phyloP scores from a whole-genome alignment of 1,140 invertebrate genomes.

The Sitodiplosis mosellana region DNA sequence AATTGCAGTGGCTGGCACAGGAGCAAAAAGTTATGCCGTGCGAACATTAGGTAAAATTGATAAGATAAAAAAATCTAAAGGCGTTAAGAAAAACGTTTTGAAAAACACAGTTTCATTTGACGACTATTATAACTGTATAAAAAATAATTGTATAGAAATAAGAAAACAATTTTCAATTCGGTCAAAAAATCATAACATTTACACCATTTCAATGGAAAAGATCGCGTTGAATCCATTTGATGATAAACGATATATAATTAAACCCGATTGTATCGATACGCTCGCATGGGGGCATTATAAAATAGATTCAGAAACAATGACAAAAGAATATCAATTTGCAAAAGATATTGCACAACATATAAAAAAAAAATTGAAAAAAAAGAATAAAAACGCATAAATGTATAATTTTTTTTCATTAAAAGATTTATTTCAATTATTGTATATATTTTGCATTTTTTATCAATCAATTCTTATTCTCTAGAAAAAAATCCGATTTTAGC shows the following conservation, averaged over 20 bases:
- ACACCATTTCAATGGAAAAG: constrained; percentile 10
- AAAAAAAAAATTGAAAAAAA: no score
- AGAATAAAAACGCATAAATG: no score
- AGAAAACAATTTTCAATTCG: constrained; percentile 6
- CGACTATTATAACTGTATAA: not conserved
- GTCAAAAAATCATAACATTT: constrained; percentile 9
- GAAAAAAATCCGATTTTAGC: no score
- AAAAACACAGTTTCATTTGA: not conserved
- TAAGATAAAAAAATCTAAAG: constrained; percentile 7
- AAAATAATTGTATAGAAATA: not conserved
- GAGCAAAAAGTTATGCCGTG: constrained; percentile 6
- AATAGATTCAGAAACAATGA: constrained; percentile 4
- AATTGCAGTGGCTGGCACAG: constrained; percentile 6
- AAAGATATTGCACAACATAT: no score
- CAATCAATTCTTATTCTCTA: no score
- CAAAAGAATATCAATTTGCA: not conserved
- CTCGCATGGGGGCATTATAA: constrained; percentile 7
- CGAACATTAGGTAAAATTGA: not conserved
- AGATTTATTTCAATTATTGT: no score
- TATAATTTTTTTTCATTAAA: no score
- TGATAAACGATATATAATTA: constrained; percentile 6
- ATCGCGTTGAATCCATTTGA: constrained; percentile 7
- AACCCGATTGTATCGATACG: constrained; percentile 9
- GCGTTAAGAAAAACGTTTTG: constrained; percentile 5
- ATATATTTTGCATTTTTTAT: no score